Percentiles rank a stretch among this genome's conserved stretches.
Conservation (phyloP, 2,797 vertebrate species). For the Monodelphis domestica region DNA sequence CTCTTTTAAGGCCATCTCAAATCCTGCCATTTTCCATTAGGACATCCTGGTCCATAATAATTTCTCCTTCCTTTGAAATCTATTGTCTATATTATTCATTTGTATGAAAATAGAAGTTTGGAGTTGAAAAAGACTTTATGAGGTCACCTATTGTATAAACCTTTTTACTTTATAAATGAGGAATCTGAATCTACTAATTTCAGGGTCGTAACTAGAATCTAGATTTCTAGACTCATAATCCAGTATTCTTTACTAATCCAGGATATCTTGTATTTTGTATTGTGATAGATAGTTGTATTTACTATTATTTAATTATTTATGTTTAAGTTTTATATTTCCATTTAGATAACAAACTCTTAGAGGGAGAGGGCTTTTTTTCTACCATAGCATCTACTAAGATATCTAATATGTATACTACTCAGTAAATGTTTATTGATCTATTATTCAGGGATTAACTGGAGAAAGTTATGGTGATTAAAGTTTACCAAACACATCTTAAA, state of each 20-base stretch:
- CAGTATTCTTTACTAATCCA: not conserved
- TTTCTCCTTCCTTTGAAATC: not conserved
- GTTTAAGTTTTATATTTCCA: not conserved
- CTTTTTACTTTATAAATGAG: not conserved
- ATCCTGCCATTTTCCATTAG: not conserved
- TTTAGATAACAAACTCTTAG: not conserved
- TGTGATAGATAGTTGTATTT: not conserved
- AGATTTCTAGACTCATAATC: not conserved
- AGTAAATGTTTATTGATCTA: not conserved
- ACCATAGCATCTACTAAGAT: not conserved
- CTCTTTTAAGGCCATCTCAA: not conserved
- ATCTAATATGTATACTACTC: not conserved
- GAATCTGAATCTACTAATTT: not conserved
- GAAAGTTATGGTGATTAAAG: not conserved
- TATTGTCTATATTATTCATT: not conserved
- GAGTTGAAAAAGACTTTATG: not conserved
- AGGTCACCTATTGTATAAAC: not conserved
- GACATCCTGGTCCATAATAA: not conserved
- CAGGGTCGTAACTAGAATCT: not conserved
- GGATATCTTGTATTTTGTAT: not conserved
- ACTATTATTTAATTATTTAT: not conserved
- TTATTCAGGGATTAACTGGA: not conserved
- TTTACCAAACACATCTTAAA: not conserved
- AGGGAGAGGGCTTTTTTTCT: not conserved
- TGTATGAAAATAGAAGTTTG: not conserved